These are phyloP conservation scores for Adelges cooleyi DNA, from an alignment of 1,140 invertebrate genomes.

Conservation along the genomic window DNA sequence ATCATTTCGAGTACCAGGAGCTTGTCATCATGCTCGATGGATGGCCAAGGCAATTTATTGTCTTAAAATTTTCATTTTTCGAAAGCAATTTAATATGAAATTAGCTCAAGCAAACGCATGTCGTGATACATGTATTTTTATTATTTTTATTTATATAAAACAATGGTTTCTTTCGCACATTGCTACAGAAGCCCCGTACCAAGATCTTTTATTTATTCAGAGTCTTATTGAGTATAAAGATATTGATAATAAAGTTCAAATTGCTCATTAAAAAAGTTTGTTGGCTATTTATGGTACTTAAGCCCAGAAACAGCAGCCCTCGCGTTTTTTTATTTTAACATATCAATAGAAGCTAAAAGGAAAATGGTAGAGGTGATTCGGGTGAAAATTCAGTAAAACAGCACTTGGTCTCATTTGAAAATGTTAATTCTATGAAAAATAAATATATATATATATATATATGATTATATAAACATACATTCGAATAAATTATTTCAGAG, in stretches of 20 bases:
- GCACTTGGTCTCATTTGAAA: too few species aligned
- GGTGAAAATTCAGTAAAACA: background rate
- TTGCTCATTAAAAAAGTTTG: too few species aligned
- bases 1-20: conserved; percentile 36
- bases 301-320: background rate
- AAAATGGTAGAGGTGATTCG: background rate
- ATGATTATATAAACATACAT: too few species aligned
- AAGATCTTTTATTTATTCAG: background rate
- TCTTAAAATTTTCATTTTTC: background rate
- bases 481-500: too few species aligned
- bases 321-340: background rate
- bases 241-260: background rate
- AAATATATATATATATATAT: too few species aligned
- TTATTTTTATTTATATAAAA: background rate
- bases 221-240: background rate
- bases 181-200: background rate
- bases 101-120: background rate
- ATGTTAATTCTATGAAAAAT: too few species aligned
- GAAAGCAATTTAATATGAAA: background rate
- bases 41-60: conserved; percentile 38
- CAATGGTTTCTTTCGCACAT: background rate
- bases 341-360: background rate
- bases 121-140: background rate
- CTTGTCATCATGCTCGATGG: conserved; percentile 37
- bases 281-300: background rate